phyloP scores from a whole-genome alignment of 2,888 invertebrate species.

The Lycocerus yunnanus region DNA sequence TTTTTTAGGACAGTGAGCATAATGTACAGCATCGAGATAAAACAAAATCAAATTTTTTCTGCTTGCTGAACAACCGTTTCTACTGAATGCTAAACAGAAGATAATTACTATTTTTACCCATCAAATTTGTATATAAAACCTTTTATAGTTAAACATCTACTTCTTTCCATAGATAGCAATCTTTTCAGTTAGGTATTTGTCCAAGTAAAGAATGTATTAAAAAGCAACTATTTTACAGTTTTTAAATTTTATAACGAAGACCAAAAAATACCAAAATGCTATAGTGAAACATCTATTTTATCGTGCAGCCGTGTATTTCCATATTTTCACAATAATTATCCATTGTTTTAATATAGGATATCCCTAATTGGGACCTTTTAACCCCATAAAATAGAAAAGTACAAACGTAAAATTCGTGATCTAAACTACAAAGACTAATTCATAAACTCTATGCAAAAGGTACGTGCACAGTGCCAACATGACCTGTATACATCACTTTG shows the following conservation, averaged over 20 bases:
- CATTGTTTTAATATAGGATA: conserved; percentile 33
- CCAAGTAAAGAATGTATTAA: neutral
- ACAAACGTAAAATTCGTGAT: conserved; percentile 44
- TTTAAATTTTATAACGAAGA: neutral
- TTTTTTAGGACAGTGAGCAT: too few species aligned
- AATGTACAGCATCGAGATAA: too few species aligned
- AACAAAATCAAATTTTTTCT: too few species aligned
- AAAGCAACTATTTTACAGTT: neutral
- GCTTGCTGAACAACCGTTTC: too few species aligned
- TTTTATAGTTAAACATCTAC: too few species aligned
- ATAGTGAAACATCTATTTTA: conserved; percentile 6
- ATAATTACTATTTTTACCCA: too few species aligned
- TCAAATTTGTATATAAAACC: too few species aligned
- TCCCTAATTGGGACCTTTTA: conserved; percentile 42
- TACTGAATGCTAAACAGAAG: too few species aligned
- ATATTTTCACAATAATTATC: conserved; percentile 36
- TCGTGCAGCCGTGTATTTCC: conserved; percentile 28
- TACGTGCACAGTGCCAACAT: conserved; percentile 30
- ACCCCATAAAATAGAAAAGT: conserved; percentile 34
- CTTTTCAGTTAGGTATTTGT: neutral
- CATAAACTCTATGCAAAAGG: conserved; percentile 35
- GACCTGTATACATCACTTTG: conserved; percentile 41
- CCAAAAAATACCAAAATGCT: neutral
- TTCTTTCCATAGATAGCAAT: too few species aligned
- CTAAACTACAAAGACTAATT: conserved; percentile 34